phyloP scores from a whole-genome alignment of 2,888 invertebrate genomes.

The Colletes collaris region DNA sequence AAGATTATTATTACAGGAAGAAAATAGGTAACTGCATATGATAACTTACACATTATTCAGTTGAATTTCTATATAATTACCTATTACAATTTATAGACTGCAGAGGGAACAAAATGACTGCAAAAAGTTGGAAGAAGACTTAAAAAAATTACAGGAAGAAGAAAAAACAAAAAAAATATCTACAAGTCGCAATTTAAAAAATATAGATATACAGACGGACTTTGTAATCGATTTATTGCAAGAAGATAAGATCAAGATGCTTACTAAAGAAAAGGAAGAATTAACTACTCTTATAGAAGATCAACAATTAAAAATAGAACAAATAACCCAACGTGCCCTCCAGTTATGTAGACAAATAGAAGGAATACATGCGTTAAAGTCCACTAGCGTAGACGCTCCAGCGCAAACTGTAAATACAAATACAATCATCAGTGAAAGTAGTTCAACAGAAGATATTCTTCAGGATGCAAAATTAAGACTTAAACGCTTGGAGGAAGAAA shows the following conservation, averaged over 20 bases:
- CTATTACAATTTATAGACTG: slow-evolving; percentile 69
- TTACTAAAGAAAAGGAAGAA: slow-evolving; percentile 76
- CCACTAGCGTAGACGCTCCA: slow-evolving; percentile 61
- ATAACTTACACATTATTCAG: not conserved
- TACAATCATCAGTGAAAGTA: slow-evolving; percentile 78
- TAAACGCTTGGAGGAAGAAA: slow-evolving; percentile 79
- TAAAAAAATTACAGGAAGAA: slow-evolving; percentile 74
- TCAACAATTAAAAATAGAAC: slow-evolving; percentile 79
- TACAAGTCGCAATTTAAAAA: slow-evolving; percentile 53
- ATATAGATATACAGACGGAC: slow-evolving; percentile 77
- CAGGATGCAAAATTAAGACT: slow-evolving; percentile 80
- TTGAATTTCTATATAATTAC: not conserved
- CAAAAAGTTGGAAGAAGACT: slow-evolving; percentile 73
- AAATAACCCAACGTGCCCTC: slow-evolving; percentile 76
- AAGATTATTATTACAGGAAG: slow-evolving; percentile 75
- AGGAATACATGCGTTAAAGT: slow-evolving; percentile 70
- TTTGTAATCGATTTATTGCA: slow-evolving; percentile 52
- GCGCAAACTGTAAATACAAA: slow-evolving; percentile 62
- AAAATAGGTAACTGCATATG: slow-evolving; percentile 70
- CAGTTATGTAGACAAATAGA: slow-evolving; percentile 77
- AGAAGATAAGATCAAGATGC: slow-evolving; percentile 65
- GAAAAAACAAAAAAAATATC: slow-evolving; percentile 58
- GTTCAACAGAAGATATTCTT: slow-evolving; percentile 81
- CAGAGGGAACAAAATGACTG: slow-evolving; percentile 72
- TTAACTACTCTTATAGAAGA: slow-evolving; percentile 73